Conservation (phyloP, 2,888 invertebrate genomes). For the Cephus pulcher region DNA sequence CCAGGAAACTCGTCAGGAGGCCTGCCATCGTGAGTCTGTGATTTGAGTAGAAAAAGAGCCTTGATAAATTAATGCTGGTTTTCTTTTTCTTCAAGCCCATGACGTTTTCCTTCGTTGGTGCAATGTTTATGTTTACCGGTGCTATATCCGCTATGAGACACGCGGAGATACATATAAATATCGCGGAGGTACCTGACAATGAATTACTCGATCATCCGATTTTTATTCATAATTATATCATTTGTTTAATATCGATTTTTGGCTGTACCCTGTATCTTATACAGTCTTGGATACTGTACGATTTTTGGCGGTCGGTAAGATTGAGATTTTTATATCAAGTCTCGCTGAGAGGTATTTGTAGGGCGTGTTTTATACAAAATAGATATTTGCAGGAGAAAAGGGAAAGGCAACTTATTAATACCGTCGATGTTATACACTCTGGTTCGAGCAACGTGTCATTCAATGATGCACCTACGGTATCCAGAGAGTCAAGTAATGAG, state of each 20-base stretch:
- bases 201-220: constrained; percentile 54
- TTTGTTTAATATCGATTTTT: constrained; percentile 56
- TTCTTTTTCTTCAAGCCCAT: constrained; percentile 36
- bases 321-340: not conserved
- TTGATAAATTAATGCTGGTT: not conserved
- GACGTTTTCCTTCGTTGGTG: constrained; percentile 25
- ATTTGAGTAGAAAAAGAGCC: constrained; percentile 1
- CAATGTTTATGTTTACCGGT: constrained; percentile 42
- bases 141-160: constrained; percentile 57
- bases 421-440: not conserved
- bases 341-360: not conserved
- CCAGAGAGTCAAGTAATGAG: not conserved
- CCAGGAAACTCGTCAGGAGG: constrained; percentile 17
- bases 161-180: constrained; percentile 52
- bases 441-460: not conserved
- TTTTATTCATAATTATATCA: constrained; percentile 56
- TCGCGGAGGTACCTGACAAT: constrained; percentile 49
- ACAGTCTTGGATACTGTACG: constrained; percentile 53
- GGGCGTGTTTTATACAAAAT: not conserved
- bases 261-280: constrained; percentile 53
- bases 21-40: constrained; percentile 35
- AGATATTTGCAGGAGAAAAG: constrained; percentile 22
- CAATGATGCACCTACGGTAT: not conserved
- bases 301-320: constrained; percentile 48
- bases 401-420: not conserved